Evolutionary conservation across 2,888 invertebrate species (phyloP), one percentile per base, ranked within the genome.

Genomic region (Protodeltote pygarga): DNA sequence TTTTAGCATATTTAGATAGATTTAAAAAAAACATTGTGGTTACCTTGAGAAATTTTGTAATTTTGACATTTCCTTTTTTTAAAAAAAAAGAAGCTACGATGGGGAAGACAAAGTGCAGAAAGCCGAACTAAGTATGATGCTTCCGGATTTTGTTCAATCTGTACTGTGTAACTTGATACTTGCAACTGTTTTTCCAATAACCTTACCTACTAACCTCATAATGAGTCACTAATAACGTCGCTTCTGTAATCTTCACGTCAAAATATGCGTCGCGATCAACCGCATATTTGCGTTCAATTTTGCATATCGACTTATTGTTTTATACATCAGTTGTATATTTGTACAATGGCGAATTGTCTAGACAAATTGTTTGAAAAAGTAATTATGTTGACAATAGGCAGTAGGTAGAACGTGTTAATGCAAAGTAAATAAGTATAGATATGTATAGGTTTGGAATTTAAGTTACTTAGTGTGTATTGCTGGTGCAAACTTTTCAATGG

Each of bases 271-370:
- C 20, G 14, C 45, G 41, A 50, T 48, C 6, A 41, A 35, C 40
- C 46, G 32, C 35, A 42, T 45, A 40, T 46, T 57, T 45, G 39
- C 44, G 31, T 15, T 25, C 15, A 10, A n/a, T 25, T 58, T 58
- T 35, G 33, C 64, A 64, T 61, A 51, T 41, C 29, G 33, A 35
- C 28, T 50, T 66, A 67, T 67, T 67, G 66, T 67, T 53, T 52
- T 34, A 15, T 27, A 17, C 28, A 39, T 51, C 32, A 41, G 11
- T 50, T 38, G 16, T 49, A 38, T 38, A n/a, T n/a, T n/a, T n/a
- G n/a, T 44, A 66, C 62, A 67, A 65, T 59, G 51, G 47, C 0
- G 38, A 51, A 54, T 51, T 46, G 65, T 67, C 55, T 67, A 52
- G 61, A 61, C 51, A 35, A 42, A 28, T 1, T 35, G 45, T 51